phyloP scores from a whole-genome alignment of 2,888 invertebrate genomes.

The Torymus texanus region DNA sequence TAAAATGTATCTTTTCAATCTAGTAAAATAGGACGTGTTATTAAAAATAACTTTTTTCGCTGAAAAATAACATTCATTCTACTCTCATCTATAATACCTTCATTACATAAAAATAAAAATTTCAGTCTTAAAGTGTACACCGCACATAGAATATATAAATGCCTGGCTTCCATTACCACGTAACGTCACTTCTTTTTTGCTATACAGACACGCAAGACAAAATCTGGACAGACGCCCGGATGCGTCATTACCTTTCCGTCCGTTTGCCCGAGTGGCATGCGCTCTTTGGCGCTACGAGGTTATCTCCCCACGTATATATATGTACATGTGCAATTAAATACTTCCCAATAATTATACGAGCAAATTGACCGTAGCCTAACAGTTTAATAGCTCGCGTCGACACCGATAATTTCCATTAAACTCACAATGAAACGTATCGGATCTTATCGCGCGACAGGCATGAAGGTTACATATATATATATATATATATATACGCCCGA shows the following conservation, averaged over 20 bases:
- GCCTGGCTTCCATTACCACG: too few relatives aligned
- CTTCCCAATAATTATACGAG: constrained; percentile 38
- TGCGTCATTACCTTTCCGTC: too few relatives aligned
- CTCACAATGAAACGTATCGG: constrained; percentile 34
- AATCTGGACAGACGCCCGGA: too few relatives aligned
- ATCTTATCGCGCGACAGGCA: constrained; percentile 24
- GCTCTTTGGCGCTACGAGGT: too few relatives aligned
- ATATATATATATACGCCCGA: too few relatives aligned
- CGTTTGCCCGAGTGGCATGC: too few relatives aligned
- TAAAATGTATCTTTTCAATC: neutral
- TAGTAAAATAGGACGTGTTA: neutral
- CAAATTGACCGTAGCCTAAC: constrained; percentile 14
- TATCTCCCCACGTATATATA: too few relatives aligned
- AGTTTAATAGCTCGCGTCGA: constrained; percentile 18
- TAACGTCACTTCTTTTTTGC: too few relatives aligned
- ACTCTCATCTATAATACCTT: constrained; percentile 19
- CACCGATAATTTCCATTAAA: constrained; percentile 24
- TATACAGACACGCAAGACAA: too few relatives aligned
- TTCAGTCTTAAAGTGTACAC: too few relatives aligned
- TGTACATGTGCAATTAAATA: constrained; percentile 8
- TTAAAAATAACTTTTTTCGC: neutral
- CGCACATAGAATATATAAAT: too few relatives aligned
- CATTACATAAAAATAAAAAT: neutral
- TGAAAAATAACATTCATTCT: neutral
- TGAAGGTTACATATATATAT: neutral